These are phyloP conservation scores for Gouania willdenowi DNA, from an alignment of 2,797 vertebrate genomes.

Conservation along the genomic window DNA sequence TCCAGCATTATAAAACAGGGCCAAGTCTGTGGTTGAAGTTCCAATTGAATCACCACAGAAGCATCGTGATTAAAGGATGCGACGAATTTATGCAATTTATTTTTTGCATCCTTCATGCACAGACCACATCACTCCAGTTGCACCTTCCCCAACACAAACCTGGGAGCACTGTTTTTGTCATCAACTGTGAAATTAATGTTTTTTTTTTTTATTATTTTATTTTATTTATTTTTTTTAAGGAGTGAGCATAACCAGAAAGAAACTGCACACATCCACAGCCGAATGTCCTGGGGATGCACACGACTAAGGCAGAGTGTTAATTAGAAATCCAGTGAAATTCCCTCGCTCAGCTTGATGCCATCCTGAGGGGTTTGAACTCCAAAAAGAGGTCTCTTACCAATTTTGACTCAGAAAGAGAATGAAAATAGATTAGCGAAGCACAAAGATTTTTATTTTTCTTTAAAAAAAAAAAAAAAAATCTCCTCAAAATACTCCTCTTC, in stretches of 20 bases:
- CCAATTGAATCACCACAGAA: too few relatives aligned
- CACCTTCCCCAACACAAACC: slow-evolving; percentile 23
- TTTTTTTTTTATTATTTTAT: too few relatives aligned
- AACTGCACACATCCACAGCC: slow-evolving; percentile 26
- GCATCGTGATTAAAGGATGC: too few relatives aligned
- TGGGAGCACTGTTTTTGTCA: slow-evolving; percentile 29
- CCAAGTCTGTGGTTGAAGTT: too few relatives aligned
- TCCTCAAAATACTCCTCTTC: slow-evolving; percentile 17
- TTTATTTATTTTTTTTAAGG: slow-evolving; percentile 42
- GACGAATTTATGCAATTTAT: slow-evolving; percentile 4
- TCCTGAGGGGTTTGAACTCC: slow-evolving; percentile 66
- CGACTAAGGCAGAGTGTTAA: slow-evolving; percentile 73
- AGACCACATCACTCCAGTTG: slow-evolving; percentile 30
- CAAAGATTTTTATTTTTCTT: slow-evolving; percentile 1
- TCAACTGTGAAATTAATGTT: slow-evolving; percentile 57
- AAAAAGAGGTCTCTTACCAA: slow-evolving; percentile 42
- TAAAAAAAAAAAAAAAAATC: background rate
- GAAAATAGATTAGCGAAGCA: slow-evolving; percentile 24
- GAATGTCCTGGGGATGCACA: slow-evolving; percentile 51
- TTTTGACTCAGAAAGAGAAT: slow-evolving; percentile 30
- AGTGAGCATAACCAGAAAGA: slow-evolving; percentile 23
- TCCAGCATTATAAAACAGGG: too few relatives aligned
- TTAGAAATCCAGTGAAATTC: slow-evolving; percentile 69
- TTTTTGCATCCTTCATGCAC: slow-evolving; percentile 4
- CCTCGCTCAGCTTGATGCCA: slow-evolving; percentile 64